These are phyloP conservation scores for Leptobrachium ailaonicum DNA, from an alignment of 2,113 vertebrate genomes.

Conservation along the genomic window DNA sequence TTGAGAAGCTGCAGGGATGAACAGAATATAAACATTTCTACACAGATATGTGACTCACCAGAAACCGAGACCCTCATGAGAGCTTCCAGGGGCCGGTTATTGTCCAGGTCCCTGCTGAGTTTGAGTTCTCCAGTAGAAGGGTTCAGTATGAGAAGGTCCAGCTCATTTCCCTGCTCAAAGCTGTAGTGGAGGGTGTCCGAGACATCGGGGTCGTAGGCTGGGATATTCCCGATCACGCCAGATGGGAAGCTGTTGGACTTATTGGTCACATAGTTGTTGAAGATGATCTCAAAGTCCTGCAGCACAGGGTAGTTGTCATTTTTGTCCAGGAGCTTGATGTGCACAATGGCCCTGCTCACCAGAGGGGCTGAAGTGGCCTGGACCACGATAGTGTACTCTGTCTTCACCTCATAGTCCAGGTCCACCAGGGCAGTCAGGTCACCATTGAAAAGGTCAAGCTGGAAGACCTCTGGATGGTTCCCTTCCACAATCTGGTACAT, in stretches of 20 bases:
- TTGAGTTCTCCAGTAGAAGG: constrained; percentile 85
- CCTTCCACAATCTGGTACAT: constrained; percentile 98
- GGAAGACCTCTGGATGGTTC: constrained; percentile 90
- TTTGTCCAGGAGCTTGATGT: constrained; percentile 83
- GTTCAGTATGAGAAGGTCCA: constrained; percentile 84
- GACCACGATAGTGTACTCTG: constrained; percentile 88
- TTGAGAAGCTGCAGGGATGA: background rate
- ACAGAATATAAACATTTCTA: background rate
- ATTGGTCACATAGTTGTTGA: constrained; percentile 96
- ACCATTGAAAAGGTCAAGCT: constrained; percentile 89
- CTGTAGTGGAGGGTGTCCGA: constrained; percentile 87
- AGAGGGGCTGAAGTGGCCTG: constrained; percentile 94
- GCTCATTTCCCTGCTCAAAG: constrained; percentile 90
- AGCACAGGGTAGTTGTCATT: constrained; percentile 88
- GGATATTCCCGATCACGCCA: constrained; percentile 90
- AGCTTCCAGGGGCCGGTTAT: constrained; percentile 89
- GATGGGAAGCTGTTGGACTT: constrained; percentile 95
- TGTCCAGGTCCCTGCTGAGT: constrained; percentile 88
- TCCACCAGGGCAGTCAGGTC: constrained; percentile 87
- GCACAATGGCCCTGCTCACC: constrained; percentile 90
- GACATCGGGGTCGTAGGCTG: constrained; percentile 90
- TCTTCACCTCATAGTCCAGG: constrained; percentile 87
- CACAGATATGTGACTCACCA: constrained; percentile 61
- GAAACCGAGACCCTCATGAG: constrained; percentile 89
- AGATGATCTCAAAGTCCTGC: constrained; percentile 93